phyloP scores from a whole-genome alignment of 2,113 vertebrate species.

The Amazona vittata region DNA sequence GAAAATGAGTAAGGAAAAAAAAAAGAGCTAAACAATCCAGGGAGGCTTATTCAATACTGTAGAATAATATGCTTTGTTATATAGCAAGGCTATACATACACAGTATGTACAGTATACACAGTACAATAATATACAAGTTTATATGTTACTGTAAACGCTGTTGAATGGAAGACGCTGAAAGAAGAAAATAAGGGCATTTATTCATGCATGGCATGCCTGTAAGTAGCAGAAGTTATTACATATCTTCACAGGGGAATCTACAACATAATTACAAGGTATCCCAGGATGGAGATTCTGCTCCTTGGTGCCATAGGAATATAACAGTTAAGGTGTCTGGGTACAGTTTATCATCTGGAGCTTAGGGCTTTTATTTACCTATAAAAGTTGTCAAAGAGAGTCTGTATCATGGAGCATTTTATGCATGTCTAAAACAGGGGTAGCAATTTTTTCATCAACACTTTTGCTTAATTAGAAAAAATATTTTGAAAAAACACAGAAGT shows the following conservation, averaged over 20 bases:
- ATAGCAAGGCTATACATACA: not conserved
- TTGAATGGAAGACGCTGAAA: not conserved
- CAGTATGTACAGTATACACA: not conserved
- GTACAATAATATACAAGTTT: not conserved
- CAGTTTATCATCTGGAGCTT: not conserved
- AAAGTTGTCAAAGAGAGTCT: not conserved
- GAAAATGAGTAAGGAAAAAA: not conserved
- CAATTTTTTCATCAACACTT: not conserved
- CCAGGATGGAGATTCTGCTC: not conserved
- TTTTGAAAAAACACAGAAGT: not conserved
- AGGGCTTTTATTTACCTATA: not conserved
- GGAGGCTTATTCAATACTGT: not conserved
- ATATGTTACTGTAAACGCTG: not conserved
- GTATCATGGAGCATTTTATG: not conserved
- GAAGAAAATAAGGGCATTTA: not conserved
- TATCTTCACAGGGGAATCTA: not conserved
- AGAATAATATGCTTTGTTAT: not conserved
- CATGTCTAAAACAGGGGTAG: not conserved
- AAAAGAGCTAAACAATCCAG: not conserved
- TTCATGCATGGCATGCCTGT: not conserved
- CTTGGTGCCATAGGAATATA: not conserved
- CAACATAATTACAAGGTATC: not conserved
- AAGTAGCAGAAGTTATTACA: not conserved
- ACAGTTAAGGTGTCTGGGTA: not conserved
- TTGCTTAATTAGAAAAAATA: not conserved